phyloP scores from a whole-genome alignment of 2,888 invertebrate genomes.

The Synanthedon vespiformis region DNA sequence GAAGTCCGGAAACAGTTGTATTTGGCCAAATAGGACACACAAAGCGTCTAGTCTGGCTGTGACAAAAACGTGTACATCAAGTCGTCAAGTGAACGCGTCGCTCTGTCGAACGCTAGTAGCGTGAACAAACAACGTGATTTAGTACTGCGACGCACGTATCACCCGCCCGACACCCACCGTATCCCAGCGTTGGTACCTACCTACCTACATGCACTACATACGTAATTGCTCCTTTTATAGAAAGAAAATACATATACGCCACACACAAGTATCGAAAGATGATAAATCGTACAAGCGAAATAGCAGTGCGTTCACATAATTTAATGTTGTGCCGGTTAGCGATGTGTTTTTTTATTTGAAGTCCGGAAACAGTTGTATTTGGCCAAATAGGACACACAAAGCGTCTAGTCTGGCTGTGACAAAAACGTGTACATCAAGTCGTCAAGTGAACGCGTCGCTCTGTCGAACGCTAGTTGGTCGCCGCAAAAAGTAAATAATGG shows the following conservation, averaged over 20 bases:
- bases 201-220: conserved; percentile 2
- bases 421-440: conserved; percentile 30
- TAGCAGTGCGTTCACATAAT: neutral
- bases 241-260: conserved; percentile 11
- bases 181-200: too few relatives aligned
- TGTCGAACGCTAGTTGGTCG: conserved; percentile 24
- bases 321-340: neutral
- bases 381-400: conserved; percentile 42
- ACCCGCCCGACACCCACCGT: conserved; percentile 5
- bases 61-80: conserved; percentile 34
- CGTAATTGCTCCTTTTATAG: conserved; percentile 8
- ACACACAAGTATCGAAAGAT: conserved; percentile 5
- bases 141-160: conserved; percentile 11
- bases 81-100: conserved; percentile 30
- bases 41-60: conserved; percentile 33
- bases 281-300: neutral
- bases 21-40: conserved; percentile 37
- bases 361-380: conserved; percentile 36
- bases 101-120: conserved; percentile 21
- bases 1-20: conserved; percentile 33
- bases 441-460: conserved; percentile 31
- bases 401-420: conserved; percentile 31
- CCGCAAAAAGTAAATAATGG: conserved; percentile 56
- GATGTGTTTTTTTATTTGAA: neutral
- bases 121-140: conserved; percentile 24